Percentiles rank a stretch among this genome's conserved stretches.
These are phyloP conservation scores for Malurus leucopterus DNA, from an alignment of 2,797 vertebrate species.

Conservation along the genomic window DNA sequence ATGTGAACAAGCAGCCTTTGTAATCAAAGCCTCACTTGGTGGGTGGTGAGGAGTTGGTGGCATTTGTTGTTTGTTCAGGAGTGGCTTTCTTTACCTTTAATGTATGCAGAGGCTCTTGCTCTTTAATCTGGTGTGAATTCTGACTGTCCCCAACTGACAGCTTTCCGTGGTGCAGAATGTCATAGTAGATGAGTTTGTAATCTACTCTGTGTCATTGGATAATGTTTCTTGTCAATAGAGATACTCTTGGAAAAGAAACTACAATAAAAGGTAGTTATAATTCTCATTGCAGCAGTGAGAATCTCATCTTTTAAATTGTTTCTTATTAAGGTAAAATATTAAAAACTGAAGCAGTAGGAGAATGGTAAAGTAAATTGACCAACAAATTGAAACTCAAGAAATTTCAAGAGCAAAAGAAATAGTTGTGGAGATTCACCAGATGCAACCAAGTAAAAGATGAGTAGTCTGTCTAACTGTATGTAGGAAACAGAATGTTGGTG, in stretches of 20 bases:
- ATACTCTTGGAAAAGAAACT: not conserved
- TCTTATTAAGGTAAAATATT: not conserved
- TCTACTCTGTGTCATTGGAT: not conserved
- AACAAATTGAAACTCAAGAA: not conserved
- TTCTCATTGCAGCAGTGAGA: not conserved
- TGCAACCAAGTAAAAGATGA: not conserved
- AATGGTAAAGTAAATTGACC: not conserved
- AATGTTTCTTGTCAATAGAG: not conserved
- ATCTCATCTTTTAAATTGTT: not conserved
- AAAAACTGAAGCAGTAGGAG: not conserved
- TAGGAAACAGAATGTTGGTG: not conserved
- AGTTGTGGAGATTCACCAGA: not conserved
- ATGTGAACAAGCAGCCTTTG: not conserved
- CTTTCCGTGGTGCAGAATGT: not conserved
- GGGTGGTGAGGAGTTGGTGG: accelerated
- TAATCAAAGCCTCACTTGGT: not conserved
- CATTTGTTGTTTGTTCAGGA: not conserved
- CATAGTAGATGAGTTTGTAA: not conserved
- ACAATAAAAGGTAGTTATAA: not conserved
- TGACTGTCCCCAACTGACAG: not conserved
- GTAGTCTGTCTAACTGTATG: not conserved
- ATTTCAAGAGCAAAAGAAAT: not conserved
- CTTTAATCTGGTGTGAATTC: not conserved
- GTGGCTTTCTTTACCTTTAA: not conserved
- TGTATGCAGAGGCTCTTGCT: not conserved